phyloP scores from a whole-genome alignment of 2,113 vertebrate species.

The Phyllostomus discolor region DNA sequence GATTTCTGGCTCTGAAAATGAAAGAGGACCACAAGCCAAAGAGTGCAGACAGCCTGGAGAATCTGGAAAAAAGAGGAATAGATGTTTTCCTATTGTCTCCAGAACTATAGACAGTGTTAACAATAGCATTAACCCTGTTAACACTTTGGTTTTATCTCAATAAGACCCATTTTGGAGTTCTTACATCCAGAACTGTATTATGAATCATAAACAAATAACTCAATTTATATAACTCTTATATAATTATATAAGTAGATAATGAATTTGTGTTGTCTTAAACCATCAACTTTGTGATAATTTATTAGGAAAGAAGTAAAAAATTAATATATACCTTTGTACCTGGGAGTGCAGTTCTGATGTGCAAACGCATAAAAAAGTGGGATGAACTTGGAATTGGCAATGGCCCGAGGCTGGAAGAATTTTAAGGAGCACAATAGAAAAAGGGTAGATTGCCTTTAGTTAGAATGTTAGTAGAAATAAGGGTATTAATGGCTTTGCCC shows the following conservation, averaged over 20 bases:
- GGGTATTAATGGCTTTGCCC: background rate
- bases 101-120: background rate
- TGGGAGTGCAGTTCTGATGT: background rate
- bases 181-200: background rate
- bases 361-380: background rate
- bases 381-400: background rate
- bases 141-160: background rate
- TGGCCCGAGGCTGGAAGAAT: background rate
- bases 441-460: background rate
- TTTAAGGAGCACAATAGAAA: background rate
- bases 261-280: background rate
- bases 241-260: background rate
- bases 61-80: background rate
- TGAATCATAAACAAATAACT: background rate
- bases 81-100: background rate
- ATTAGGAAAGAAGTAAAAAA: background rate
- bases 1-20: background rate
- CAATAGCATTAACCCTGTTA: too few species aligned
- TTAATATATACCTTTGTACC: background rate
- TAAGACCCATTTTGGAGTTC: background rate
- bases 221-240: background rate
- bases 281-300: background rate
- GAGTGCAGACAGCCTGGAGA: background rate
- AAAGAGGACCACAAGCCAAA: background rate
- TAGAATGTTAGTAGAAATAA: background rate